Percentiles rank a stretch among this genome's conserved stretches.
phyloP scores from a whole-genome alignment of 2,113 vertebrate species.

The Anhinga rufa region DNA sequence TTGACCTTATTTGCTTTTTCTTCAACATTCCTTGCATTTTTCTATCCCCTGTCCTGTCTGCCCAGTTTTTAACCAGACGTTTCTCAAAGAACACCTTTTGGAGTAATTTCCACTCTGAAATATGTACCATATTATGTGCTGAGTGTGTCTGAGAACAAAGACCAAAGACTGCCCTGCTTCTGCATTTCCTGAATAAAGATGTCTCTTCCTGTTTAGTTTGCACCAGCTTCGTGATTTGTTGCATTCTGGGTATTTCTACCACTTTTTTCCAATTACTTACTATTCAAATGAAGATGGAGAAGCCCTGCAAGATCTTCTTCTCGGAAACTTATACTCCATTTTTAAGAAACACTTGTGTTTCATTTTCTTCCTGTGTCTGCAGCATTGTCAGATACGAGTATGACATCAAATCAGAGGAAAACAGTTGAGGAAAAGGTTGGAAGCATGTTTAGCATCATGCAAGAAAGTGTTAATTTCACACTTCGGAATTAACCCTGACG shows the following conservation, averaged over 20 bases:
- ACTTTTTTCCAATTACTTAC: not conserved
- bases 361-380: not conserved
- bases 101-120: not conserved
- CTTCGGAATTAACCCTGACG: not conserved
- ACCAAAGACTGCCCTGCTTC: not conserved
- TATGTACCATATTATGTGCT: not conserved
- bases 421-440: not conserved
- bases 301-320: not conserved
- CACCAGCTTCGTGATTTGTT: not conserved
- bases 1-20: not conserved
- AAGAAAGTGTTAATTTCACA: not conserved
- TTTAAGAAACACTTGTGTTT: not conserved
- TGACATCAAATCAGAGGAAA: not conserved
- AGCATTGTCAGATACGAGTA: not conserved
- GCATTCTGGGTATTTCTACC: not conserved
- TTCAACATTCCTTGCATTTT: not conserved
- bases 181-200: not conserved
- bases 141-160: not conserved
- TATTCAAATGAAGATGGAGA: not conserved
- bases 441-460: not conserved
- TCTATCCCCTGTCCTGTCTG: not conserved
- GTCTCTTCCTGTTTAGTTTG: not conserved
- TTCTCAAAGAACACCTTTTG: not conserved
- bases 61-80: not conserved
- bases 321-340: not conserved